A percentile compares a stretch with the other conserved stretches of the same genome.
Evolutionary conservation across 1,140 invertebrate species (phyloP).

Genomic region (Panagrolaimus sp.): DNA sequence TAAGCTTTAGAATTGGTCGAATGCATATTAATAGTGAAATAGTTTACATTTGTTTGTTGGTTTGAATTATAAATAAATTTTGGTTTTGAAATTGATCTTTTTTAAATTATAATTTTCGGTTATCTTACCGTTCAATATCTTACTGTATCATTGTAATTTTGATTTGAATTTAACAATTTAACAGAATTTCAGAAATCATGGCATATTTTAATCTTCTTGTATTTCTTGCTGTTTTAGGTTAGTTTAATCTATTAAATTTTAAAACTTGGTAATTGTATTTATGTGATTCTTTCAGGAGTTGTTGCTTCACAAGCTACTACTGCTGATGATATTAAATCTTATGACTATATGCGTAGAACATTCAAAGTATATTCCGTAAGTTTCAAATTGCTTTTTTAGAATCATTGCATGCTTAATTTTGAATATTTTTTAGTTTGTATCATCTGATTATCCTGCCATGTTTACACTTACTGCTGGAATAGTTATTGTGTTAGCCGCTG

Average conservation of each 20-base stretch:
- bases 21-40: no score
- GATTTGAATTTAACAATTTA: no score
- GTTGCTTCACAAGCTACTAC: no score
- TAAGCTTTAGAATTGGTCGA: neutral
- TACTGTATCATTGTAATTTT: no score
- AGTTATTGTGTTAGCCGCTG: slow-evolving; percentile 43
- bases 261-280: slow-evolving; percentile 5
- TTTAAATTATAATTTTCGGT: neutral
- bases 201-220: no score
- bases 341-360: slow-evolving; percentile 2
- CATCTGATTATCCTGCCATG: slow-evolving; percentile 50
- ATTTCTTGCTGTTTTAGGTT: no score
- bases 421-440: slow-evolving; percentile 32
- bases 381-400: neutral
- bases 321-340: no score
- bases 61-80: neutral
- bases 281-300: neutral
- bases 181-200: no score
- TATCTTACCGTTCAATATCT: neutral
- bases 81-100: neutral
- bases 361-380: slow-evolving; percentile 22
- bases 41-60: neutral
- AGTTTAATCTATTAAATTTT: neutral
- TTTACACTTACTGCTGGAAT: slow-evolving; percentile 56
- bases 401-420: neutral